Evolutionary conservation across 2,797 vertebrate species (phyloP).

Genomic region (Lagorchestes hirsutus): DNA sequence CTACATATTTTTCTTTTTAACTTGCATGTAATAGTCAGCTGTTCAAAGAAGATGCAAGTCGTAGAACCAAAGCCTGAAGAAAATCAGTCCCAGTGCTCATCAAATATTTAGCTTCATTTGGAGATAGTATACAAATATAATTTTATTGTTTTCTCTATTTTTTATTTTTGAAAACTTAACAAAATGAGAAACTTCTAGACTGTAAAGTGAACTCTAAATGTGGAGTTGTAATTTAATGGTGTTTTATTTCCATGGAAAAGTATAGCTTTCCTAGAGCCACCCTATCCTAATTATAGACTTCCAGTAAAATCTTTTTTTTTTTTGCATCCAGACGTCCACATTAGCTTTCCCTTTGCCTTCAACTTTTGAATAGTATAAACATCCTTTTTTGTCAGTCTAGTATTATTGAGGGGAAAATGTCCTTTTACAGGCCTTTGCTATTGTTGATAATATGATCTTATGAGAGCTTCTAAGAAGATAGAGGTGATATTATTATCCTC

Average conservation of each 20-base stretch:
- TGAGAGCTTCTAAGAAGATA: neutral
- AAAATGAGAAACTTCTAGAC: conserved; percentile 31
- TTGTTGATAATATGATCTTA: conserved; percentile 11
- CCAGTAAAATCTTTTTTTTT: conserved; percentile 44
- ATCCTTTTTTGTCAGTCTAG: conserved; percentile 26
- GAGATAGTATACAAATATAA: neutral
- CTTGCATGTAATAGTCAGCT: conserved; percentile 33
- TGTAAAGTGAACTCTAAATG: conserved; percentile 50
- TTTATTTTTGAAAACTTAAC: conserved; percentile 32
- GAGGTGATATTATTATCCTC: conserved; percentile 2
- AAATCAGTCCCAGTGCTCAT: neutral
- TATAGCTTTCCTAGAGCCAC: conserved; percentile 54
- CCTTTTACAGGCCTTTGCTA: neutral
- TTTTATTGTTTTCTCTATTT: conserved; percentile 57
- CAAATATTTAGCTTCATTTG: conserved; percentile 14
- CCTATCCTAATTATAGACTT: conserved; percentile 62
- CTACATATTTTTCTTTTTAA: neutral
- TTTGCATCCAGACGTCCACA: conserved; percentile 6
- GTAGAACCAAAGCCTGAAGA: conserved; percentile 28
- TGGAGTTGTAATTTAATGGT: conserved; percentile 69
- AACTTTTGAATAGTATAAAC: conserved; percentile 54
- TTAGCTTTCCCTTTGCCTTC: neutral
- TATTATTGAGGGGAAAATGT: conserved; percentile 5
- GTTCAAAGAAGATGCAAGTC: conserved; percentile 43
- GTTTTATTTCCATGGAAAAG: conserved; percentile 72